Evolutionary conservation across 1,140 invertebrate genomes (phyloP).

Genomic region (Heterodera carotae): DNA sequence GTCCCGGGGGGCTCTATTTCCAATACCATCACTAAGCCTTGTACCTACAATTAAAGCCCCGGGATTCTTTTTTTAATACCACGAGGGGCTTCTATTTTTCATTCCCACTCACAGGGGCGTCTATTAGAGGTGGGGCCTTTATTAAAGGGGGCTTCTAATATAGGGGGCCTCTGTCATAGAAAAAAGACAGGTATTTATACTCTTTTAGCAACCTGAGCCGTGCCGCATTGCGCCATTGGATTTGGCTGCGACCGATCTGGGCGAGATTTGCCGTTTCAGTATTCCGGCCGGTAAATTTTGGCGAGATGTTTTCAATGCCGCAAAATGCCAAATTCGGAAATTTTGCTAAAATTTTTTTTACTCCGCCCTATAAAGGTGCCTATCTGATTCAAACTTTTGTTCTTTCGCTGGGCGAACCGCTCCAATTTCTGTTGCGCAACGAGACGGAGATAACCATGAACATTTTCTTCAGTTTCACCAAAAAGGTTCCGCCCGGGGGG

Average conservation of each 20-base stretch:
- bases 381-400: constrained; percentile 40
- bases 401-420: constrained; percentile 25
- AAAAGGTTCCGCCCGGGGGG: constrained; percentile 7
- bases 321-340: not conserved
- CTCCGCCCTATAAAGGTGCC: constrained; percentile 13
- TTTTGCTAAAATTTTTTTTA: not conserved
- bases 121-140: no score
- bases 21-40: no score
- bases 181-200: no score
- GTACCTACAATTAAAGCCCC: no score
- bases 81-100: no score
- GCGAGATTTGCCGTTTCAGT: constrained; percentile 25
- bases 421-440: constrained; percentile 35
- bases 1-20: no score
- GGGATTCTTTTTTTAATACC: no score
- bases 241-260: not conserved
- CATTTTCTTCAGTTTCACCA: constrained; percentile 35
- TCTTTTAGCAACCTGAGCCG: constrained; percentile 17
- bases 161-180: no score
- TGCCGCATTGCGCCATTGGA: constrained; percentile 21
- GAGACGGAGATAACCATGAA: constrained; percentile 41
- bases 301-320: not conserved
- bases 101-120: no score
- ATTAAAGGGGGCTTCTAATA: no score
- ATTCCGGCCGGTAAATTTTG: constrained; percentile 36